phyloP scores from a whole-genome alignment of 2,888 invertebrate species.

The Cephalotes varians region DNA sequence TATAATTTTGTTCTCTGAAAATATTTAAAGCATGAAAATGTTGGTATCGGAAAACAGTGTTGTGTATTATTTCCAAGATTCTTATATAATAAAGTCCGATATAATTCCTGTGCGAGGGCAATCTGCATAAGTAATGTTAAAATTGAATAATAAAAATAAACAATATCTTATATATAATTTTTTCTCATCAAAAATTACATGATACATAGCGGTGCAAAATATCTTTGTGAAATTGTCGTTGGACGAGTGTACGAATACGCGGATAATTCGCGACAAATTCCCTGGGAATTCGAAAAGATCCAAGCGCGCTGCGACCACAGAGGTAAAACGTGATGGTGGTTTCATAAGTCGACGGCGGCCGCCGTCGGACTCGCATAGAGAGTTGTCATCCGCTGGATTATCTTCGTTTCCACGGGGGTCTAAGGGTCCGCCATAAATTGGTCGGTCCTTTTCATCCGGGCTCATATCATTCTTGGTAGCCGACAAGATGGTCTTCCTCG shows the following conservation, averaged over 20 bases:
- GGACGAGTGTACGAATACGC: neutral
- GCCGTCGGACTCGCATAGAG: slow-evolving; percentile 13
- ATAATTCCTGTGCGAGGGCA: neutral
- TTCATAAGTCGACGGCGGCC: slow-evolving; percentile 9
- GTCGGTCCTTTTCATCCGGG: slow-evolving; percentile 64
- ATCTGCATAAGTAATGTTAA: neutral
- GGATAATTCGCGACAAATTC: slow-evolving; percentile 52
- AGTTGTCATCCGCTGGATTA: slow-evolving; percentile 65
- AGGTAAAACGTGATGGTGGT: slow-evolving; percentile 41
- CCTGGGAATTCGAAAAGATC: slow-evolving; percentile 35
- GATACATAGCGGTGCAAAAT: neutral
- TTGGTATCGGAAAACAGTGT: neutral
- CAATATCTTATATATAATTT: neutral
- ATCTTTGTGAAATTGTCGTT: slow-evolving; percentile 12
- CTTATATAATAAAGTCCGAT: neutral
- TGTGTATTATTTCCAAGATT: neutral
- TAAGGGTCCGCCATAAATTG: slow-evolving; percentile 63
- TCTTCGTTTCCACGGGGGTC: slow-evolving; percentile 68
- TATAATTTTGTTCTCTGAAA: neutral
- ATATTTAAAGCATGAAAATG: neutral
- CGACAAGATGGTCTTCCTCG: slow-evolving; percentile 61
- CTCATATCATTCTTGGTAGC: slow-evolving; percentile 60
- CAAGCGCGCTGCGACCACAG: slow-evolving; percentile 32
- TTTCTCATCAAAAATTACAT: neutral
- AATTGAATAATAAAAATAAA: neutral